Evolutionary conservation across 2,113 vertebrate species (phyloP).

Genomic region (Poeciliopsis occidentalis): DNA sequence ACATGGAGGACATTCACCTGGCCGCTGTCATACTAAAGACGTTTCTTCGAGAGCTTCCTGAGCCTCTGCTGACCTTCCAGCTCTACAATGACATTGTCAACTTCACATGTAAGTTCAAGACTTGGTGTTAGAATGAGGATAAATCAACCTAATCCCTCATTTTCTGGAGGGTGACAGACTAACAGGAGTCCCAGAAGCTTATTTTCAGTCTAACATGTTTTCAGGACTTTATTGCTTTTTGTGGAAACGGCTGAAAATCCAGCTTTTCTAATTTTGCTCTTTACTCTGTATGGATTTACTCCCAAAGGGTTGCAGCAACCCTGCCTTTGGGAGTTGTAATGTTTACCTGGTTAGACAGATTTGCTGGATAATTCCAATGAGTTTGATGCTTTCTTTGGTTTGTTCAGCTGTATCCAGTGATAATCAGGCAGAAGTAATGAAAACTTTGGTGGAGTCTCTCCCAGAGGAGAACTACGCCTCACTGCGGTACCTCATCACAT

Average conservation of each 20-base stretch:
- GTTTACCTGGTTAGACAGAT: too few species aligned
- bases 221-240: not conserved
- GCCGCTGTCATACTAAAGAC: slow-evolving; percentile 97
- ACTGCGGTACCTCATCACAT: slow-evolving; percentile 85
- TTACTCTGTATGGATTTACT: too few species aligned
- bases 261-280: too few species aligned
- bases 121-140: too few species aligned
- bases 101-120: slow-evolving; percentile 73
- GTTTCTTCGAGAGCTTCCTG: slow-evolving; percentile 93
- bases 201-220: not conserved
- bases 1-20: slow-evolving; percentile 91
- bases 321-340: too few species aligned
- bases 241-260: too few species aligned
- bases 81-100: slow-evolving; percentile 93
- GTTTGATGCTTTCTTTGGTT: not conserved
- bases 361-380: too few species aligned
- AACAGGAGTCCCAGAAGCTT: too few species aligned
- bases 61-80: slow-evolving; percentile 92
- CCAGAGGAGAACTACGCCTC: slow-evolving; percentile 91
- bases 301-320: too few species aligned
- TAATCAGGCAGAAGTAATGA: slow-evolving; percentile 79
- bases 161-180: too few species aligned
- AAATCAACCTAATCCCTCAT: too few species aligned
- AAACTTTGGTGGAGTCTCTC: slow-evolving; percentile 82
- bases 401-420: slow-evolving; percentile 81